Conservation (phyloP, 2,888 invertebrate genomes). For the Volucella zonaria region DNA sequence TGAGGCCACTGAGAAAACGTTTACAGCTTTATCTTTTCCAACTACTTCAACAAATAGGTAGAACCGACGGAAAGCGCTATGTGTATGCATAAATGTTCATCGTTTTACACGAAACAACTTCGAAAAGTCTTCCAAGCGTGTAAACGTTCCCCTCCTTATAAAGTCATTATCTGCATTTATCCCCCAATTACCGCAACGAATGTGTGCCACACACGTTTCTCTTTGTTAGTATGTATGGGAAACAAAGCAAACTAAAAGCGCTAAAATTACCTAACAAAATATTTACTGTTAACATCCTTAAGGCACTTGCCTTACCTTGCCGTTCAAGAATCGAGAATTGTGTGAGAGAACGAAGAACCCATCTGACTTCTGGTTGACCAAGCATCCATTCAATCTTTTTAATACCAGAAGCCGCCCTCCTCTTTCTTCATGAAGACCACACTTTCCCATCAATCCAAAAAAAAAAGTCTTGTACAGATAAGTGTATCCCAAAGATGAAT, state of each 20-base stretch:
- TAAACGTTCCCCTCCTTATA: conserved; percentile 23
- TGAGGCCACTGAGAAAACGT: too few relatives aligned
- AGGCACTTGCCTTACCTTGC: conserved; percentile 43
- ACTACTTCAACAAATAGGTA: too few relatives aligned
- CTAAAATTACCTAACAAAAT: conserved; percentile 57
- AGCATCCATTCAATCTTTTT: conserved; percentile 24
- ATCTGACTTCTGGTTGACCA: conserved; percentile 37
- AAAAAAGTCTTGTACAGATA: not conserved
- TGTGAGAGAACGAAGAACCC: conserved; percentile 2
- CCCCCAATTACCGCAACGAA: conserved; percentile 38
- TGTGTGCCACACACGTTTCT: conserved; percentile 63
- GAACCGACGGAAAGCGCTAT: too few relatives aligned
- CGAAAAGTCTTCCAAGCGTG: too few relatives aligned
- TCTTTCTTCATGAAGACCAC: not conserved
- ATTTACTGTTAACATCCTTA: conserved; percentile 64
- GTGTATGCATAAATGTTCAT: too few relatives aligned
- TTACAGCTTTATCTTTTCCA: too few relatives aligned
- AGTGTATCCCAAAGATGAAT: not conserved
- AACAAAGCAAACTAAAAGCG: conserved; percentile 34
- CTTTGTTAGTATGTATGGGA: conserved; percentile 50
- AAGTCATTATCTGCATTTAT: conserved; percentile 66
- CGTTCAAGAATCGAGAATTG: conserved; percentile 26
- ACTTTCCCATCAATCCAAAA: not conserved
- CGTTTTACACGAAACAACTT: too few relatives aligned
- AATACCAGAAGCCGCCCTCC: conserved; percentile 42